These are phyloP conservation scores for Podotricha telesiphe DNA, from an alignment of 2,888 invertebrate species.

Conservation along the genomic window DNA sequence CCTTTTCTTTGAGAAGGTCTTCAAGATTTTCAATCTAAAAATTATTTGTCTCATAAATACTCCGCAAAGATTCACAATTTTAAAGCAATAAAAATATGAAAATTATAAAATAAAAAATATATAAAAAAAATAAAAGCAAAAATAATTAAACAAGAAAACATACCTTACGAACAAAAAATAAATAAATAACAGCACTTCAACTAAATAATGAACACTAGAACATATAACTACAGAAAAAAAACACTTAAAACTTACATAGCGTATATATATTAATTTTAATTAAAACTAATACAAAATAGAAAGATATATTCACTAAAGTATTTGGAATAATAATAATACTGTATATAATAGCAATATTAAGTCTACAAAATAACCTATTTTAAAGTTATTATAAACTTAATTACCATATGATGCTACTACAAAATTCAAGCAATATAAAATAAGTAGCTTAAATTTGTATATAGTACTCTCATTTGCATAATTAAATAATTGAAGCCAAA, in stretches of 20 bases:
- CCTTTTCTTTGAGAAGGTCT: constrained; percentile 98
- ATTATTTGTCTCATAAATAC: constrained; percentile 24
- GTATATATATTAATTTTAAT: constrained; percentile 1
- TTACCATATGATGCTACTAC: neutral
- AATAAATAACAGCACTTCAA: constrained; percentile 5
- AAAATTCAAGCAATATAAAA: neutral
- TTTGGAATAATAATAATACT: constrained; percentile 4
- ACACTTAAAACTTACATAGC: neutral
- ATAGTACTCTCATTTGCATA: too few species aligned
- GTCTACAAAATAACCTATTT: neutral
- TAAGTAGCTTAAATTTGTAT: too few species aligned
- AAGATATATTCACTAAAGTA: neutral
- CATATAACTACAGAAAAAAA: constrained; percentile 17
- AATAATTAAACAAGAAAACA: constrained; percentile 15
- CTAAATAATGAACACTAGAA: constrained; percentile 31
- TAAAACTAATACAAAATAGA: neutral
- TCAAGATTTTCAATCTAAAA: constrained; percentile 98
- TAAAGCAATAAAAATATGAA: constrained; percentile 35
- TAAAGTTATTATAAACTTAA: neutral
- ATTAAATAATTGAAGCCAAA: neutral
- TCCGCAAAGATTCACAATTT: constrained; percentile 28
- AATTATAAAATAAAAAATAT: constrained; percentile 26
- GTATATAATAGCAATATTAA: neutral
- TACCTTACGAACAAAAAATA: constrained; percentile 18
- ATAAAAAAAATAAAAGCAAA: constrained; percentile 6